Base-by-base conservation (phyloP, 2,888 invertebrate species). In the Cephus pulcher region DNA sequence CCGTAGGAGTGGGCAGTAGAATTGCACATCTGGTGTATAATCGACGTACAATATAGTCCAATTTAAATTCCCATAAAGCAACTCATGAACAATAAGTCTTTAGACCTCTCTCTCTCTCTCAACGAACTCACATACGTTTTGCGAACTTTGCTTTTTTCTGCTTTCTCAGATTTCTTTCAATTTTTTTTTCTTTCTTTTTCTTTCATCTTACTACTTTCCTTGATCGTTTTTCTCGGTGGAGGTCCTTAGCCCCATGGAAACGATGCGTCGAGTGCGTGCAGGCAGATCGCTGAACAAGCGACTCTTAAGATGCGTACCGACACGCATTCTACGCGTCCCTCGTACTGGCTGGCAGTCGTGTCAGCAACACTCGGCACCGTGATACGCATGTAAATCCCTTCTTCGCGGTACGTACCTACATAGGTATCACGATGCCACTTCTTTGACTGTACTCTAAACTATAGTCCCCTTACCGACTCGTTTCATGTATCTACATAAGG, bases 301-400 rank as follows among this genome's bases (percentile, higher is more conserved):
- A 87, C 84, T 88, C 83, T 89, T 88, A 86, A 87, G 88, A 88
- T 88, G 88, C 89, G 87, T 85, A 88, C 87, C 88, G 85, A 89
- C 88, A 84, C 88, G 87, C 86, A 87, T 89, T 88, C 87, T 88
- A 87, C 88, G 84, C 86, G 86, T 87, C 83, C 84, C 81, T 78
- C 86, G 82, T 81, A 84, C 80, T 85, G 88, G 86, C 87, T 88
- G 87, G 89, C 88, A 89, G 89, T 87, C 89, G 86, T 89, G 89
- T 90, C 89, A 88, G 89, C 89, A 82, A 85, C 81, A 86, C 85
- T 83, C 85, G 84, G 83, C 86, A 88, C 85, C 89, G 87, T 89
- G 90, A 88, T 89, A 88, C 88, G 90, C 90, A 90, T 90, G 90
- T 90, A 89, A 90, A 90, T 89, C 88, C 85, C 82, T 86, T 86